Evolutionary conservation across 1,140 invertebrate genomes (phyloP).

Genomic region (Danaus melanippus): DNA sequence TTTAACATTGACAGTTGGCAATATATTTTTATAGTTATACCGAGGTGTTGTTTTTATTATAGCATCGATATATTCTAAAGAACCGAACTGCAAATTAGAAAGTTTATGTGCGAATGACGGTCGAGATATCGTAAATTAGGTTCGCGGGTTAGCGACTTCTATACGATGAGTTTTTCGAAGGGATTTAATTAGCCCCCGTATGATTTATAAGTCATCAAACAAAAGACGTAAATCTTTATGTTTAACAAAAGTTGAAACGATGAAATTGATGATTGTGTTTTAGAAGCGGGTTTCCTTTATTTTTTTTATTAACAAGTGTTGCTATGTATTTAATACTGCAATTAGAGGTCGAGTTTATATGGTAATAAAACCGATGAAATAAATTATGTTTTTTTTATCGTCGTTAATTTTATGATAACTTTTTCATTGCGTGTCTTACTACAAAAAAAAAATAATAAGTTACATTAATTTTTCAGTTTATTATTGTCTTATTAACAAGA

Average conservation of each 20-base stretch:
- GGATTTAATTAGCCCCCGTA: constrained; percentile 58
- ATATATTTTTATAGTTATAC: constrained; percentile 64
- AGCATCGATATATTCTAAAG: constrained; percentile 29
- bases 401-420: too few species aligned
- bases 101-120: constrained; percentile 54
- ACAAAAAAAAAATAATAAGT: too few species aligned
- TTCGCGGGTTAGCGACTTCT: constrained; percentile 42
- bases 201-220: constrained; percentile 60
- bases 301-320: too few species aligned
- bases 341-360: too few species aligned
- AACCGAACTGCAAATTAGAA: constrained; percentile 59
- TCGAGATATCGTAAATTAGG: constrained; percentile 61
- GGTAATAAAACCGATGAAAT: too few species aligned
- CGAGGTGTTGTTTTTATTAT: constrained; percentile 62
- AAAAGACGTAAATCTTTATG: constrained; percentile 35
- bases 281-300: too few species aligned
- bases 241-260: background rate
- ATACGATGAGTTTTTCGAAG: constrained; percentile 34
- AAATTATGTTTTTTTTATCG: too few species aligned
- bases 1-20: constrained; percentile 48
- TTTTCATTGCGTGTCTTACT: too few species aligned
- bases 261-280: too few species aligned
- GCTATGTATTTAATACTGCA: too few species aligned
- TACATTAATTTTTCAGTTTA: too few species aligned
- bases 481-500: constrained; percentile 8